A percentile compares a stretch with the other conserved stretches of the same genome.
Conservation (phyloP, 2,888 invertebrate species). For the Bursaphelenchus okinawaensis region DNA sequence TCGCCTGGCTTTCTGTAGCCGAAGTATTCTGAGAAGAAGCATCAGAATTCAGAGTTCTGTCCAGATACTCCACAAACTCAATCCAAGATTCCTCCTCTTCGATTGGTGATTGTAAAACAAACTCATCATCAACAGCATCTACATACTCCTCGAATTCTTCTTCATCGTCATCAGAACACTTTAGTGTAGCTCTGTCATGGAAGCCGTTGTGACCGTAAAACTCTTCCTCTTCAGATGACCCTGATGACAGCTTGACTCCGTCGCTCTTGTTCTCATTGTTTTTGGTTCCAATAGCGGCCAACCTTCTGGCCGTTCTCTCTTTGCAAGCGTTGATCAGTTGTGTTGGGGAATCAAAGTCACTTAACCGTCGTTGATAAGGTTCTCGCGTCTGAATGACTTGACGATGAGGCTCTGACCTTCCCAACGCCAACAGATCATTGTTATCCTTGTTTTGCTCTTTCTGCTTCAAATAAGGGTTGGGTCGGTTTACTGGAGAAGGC, state of each 20-base stretch:
- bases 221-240: neutral
- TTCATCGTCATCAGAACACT: slow-evolving; percentile 5
- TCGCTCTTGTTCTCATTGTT: slow-evolving; percentile 9
- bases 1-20: slow-evolving; percentile 15
- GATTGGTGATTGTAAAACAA: neutral
- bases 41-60: slow-evolving; percentile 8
- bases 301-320: neutral
- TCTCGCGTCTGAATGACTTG: neutral
- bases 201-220: neutral
- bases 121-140: neutral
- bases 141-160: neutral
- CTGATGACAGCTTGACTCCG: neutral
- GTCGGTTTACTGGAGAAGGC: neutral
- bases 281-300: slow-evolving; percentile 1
- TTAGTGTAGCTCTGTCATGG: neutral
- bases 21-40: neutral
- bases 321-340: slow-evolving; percentile 11
- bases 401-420: neutral
- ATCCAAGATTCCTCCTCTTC: slow-evolving; percentile 21
- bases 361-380: neutral
- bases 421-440: neutral
- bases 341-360: slow-evolving; percentile 6
- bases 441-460: neutral
- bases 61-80: slow-evolving; percentile 22
- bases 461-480: neutral